A percentile compares a stretch with the other conserved stretches of the same genome.
These are phyloP conservation scores for Orthonevra nobilis DNA, from an alignment of 2,888 invertebrate genomes.

Conservation along the genomic window DNA sequence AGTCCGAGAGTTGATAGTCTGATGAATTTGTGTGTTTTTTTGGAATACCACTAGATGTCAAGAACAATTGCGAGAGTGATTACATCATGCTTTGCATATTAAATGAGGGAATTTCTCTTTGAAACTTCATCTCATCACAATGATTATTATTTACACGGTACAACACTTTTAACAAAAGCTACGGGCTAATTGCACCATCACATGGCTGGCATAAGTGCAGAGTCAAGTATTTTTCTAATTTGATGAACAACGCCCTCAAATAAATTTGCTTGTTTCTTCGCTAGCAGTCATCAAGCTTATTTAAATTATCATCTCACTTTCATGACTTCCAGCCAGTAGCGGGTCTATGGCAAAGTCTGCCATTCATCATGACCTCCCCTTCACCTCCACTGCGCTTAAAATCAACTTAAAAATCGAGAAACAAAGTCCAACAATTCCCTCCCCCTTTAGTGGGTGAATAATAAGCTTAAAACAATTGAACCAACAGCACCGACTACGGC, in stretches of 20 bases:
- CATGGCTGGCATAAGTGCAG: too few relatives aligned
- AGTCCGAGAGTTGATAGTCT: too few relatives aligned
- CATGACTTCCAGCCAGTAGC: slow-evolving; percentile 15
- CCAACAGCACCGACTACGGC: slow-evolving; percentile 14
- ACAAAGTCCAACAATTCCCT: slow-evolving; percentile 5
- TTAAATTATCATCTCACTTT: slow-evolving; percentile 8
- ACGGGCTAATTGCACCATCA: too few relatives aligned
- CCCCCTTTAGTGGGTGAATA: neutral
- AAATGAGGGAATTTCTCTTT: too few relatives aligned
- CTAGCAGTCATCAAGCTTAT: slow-evolving; percentile 2
- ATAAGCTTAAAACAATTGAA: slow-evolving; percentile 9
- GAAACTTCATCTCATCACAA: too few relatives aligned
- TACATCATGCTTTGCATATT: too few relatives aligned
- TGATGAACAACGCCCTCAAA: slow-evolving; percentile 14
- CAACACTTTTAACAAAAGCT: too few relatives aligned
- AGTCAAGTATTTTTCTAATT: too few relatives aligned
- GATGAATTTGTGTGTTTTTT: too few relatives aligned
- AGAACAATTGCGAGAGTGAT: too few relatives aligned
- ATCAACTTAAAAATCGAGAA: slow-evolving; percentile 4
- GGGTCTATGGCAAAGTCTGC: slow-evolving; percentile 16
- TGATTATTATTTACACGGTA: too few relatives aligned
- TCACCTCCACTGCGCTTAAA: neutral
- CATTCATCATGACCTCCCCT: neutral
- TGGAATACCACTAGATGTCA: too few relatives aligned
- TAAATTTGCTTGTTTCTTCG: neutral